Evolutionary conservation across 2,113 vertebrate genomes (phyloP).

Genomic region (Sorex araneus): DNA sequence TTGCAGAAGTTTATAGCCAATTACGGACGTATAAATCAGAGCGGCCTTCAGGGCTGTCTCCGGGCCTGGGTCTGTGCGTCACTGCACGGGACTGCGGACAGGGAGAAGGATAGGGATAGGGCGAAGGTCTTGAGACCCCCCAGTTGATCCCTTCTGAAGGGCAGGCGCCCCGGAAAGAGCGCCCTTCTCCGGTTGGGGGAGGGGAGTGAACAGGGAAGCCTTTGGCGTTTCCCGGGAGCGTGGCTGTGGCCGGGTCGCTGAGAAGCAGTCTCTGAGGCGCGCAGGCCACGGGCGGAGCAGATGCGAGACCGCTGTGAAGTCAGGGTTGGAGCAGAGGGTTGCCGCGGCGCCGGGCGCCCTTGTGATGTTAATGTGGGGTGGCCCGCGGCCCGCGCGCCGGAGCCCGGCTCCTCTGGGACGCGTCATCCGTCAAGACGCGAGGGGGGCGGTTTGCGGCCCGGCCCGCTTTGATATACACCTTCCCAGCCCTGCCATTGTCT

Average conservation of each 20-base stretch:
- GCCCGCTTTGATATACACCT: constrained; percentile 86
- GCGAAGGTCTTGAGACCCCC: too few species aligned
- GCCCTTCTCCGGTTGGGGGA: not conserved
- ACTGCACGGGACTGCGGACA: too few species aligned
- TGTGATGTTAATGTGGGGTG: constrained; percentile 87
- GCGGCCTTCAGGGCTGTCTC: constrained; percentile 46
- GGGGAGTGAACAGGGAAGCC: not conserved
- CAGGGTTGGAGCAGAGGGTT: constrained; percentile 77
- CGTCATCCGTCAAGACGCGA: constrained; percentile 79
- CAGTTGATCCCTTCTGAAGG: too few species aligned
- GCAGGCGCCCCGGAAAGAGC: too few species aligned
- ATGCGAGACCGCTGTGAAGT: constrained; percentile 79
- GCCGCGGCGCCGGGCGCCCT: constrained; percentile 81
- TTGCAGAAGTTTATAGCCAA: constrained; percentile 89
- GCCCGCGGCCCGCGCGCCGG: constrained; percentile 57
- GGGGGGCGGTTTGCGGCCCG: not conserved
- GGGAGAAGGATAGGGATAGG: too few species aligned
- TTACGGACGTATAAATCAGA: constrained; percentile 88
- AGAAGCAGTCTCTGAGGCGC: constrained; percentile 23
- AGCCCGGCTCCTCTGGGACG: constrained; percentile 65
- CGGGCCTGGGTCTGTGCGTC: too few species aligned
- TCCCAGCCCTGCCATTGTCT: constrained; percentile 79
- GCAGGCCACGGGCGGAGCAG: constrained; percentile 74
- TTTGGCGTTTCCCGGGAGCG: not conserved
- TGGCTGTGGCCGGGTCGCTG: not conserved